Evolutionary conservation across 2,113 vertebrate species (phyloP).

Genomic region (Semnornis frantzii): DNA sequence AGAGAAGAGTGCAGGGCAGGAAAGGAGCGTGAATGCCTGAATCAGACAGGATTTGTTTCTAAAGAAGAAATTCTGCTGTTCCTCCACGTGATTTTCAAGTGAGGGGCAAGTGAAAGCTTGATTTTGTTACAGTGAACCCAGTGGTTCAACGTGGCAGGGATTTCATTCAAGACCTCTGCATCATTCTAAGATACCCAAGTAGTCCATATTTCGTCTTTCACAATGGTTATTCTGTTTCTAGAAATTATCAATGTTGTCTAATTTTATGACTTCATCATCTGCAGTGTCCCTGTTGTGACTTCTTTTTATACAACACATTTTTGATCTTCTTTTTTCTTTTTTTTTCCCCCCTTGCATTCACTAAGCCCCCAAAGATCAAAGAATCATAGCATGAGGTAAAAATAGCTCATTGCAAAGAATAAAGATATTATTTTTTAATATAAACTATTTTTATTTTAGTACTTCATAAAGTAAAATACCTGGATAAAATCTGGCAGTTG

Average conservation of each 20-base stretch:
- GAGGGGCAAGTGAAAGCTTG: constrained; percentile 1
- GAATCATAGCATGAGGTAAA: neutral
- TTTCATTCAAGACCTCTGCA: constrained; percentile 35
- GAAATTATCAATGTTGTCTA: constrained; percentile 42
- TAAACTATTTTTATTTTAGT: constrained; percentile 19
- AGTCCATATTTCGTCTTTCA: constrained; percentile 15
- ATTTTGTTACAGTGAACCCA: neutral
- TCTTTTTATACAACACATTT: constrained; percentile 34
- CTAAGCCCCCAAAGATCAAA: constrained; percentile 16
- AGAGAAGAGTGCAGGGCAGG: neutral
- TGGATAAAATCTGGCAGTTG: constrained; percentile 6
- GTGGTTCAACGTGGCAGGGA: neutral
- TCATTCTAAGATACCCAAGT: neutral
- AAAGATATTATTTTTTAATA: neutral
- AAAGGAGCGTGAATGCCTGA: neutral
- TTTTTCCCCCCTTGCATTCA: neutral
- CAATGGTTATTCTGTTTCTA: constrained; percentile 15
- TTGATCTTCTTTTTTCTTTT: neutral
- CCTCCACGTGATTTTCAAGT: neutral
- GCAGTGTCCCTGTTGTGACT: neutral
- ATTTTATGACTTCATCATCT: constrained; percentile 41
- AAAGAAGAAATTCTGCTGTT: neutral
- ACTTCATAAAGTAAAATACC: constrained; percentile 43
- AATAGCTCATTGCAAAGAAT: constrained; percentile 19
- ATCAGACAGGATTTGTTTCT: neutral